Percentiles rank a stretch among this genome's conserved stretches.
Evolutionary conservation across 2,888 invertebrate species (phyloP).

Genomic region (Drosophila recens): DNA sequence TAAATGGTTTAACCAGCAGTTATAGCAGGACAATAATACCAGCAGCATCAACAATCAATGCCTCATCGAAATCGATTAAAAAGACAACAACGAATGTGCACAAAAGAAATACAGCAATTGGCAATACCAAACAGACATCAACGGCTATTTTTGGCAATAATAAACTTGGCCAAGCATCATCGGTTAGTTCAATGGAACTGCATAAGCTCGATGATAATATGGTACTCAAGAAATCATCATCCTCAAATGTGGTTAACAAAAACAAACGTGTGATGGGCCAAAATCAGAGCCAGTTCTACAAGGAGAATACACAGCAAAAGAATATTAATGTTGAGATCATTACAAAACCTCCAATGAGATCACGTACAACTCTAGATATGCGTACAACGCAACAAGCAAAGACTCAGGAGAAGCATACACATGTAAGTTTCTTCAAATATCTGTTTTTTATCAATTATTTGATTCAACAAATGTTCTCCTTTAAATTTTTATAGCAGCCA

Average conservation of each 20-base stretch:
- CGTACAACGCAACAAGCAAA: constrained; percentile 74
- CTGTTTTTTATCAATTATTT: background rate
- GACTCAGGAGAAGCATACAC: constrained; percentile 67
- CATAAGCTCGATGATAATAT: constrained; percentile 85
- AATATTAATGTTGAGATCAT: constrained; percentile 84
- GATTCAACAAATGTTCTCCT: background rate
- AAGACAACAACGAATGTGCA: constrained; percentile 79
- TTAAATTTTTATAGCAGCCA: constrained; percentile 56
- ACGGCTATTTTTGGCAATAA: constrained; percentile 64
- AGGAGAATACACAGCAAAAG: constrained; percentile 83
- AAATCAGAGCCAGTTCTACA: constrained; percentile 77
- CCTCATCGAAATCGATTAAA: constrained; percentile 79
- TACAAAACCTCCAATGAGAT: constrained; percentile 84
- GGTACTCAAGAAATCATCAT: constrained; percentile 82
- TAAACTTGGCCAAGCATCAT: constrained; percentile 82
- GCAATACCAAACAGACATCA: constrained; percentile 62
- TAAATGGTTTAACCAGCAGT: constrained; percentile 57
- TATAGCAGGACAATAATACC: constrained; percentile 48
- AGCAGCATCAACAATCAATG: constrained; percentile 59
- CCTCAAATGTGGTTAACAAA: constrained; percentile 81
- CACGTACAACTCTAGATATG: constrained; percentile 84
- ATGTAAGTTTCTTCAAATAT: constrained; percentile 55
- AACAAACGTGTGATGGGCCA: constrained; percentile 74
- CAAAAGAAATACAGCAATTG: constrained; percentile 77
- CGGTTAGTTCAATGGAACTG: constrained; percentile 85